Conservation (phyloP, 1,140 invertebrate species). For the Leptonema lineaticorne region DNA sequence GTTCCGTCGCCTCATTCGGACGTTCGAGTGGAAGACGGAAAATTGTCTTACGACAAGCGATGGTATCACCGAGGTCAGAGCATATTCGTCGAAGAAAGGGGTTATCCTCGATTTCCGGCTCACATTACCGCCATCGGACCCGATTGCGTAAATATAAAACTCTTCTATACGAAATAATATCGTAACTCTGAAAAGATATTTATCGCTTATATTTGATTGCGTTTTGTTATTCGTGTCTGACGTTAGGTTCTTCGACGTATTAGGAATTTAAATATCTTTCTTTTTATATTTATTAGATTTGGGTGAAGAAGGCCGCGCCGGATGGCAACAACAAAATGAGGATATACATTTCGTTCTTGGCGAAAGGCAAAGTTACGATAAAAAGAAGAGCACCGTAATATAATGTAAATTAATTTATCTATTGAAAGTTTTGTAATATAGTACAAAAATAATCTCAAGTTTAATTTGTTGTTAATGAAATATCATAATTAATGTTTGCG, state of each 20-base stretch:
- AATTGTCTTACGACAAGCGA: constrained; percentile 88
- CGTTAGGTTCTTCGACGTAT: background rate
- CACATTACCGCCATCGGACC: constrained; percentile 87
- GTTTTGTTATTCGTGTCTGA: no score
- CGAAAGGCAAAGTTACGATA: constrained; percentile 84
- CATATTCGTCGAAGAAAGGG: constrained; percentile 87
- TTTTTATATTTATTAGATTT: constrained; percentile 67
- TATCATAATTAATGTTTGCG: no score
- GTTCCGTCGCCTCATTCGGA: constrained; percentile 61
- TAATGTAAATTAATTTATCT: background rate
- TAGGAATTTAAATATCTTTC: no score
- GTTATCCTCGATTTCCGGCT: constrained; percentile 77
- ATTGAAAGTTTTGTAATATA: background rate
- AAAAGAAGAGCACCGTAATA: constrained; percentile 70
- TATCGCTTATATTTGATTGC: background rate
- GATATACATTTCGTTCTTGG: constrained; percentile 81
- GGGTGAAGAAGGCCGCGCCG: constrained; percentile 83
- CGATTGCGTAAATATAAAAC: constrained; percentile 83
- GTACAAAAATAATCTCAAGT: background rate
- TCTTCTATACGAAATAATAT: no score
- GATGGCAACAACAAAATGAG: constrained; percentile 70
- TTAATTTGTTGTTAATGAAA: no score
- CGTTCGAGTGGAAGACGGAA: constrained; percentile 90
- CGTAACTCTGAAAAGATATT: background rate
- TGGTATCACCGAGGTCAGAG: constrained; percentile 95